Evolutionary conservation across 2,113 vertebrate genomes (phyloP).

Genomic region (Gobiocypris rarus): DNA sequence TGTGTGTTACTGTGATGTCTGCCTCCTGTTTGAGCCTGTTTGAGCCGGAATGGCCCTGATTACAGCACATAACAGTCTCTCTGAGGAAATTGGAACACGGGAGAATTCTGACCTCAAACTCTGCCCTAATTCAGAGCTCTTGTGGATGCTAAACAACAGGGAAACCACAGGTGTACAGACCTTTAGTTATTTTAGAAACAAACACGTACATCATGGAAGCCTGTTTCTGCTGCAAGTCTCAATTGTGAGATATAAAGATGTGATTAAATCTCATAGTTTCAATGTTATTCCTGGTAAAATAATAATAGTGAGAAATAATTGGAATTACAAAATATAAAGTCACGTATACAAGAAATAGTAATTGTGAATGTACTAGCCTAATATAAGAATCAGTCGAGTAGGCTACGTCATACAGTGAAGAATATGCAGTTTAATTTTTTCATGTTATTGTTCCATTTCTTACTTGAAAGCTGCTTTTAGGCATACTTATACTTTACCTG

Average conservation of each 20-base stretch:
- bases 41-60: constrained; percentile 44
- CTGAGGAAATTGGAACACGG: constrained; percentile 32
- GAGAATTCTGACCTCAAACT: constrained; percentile 11
- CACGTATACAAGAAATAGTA: too few relatives aligned
- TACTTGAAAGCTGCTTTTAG: too few relatives aligned
- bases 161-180: constrained; percentile 17
- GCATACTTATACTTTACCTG: too few relatives aligned
- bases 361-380: too few relatives aligned
- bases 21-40: constrained; percentile 36
- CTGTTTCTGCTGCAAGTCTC: not conserved
- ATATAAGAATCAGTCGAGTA: too few relatives aligned
- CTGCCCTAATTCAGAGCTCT: constrained; percentile 31
- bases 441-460: too few relatives aligned
- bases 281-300: not conserved
- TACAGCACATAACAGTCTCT: constrained; percentile 41
- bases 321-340: not conserved
- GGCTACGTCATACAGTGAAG: too few relatives aligned
- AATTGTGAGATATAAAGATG: not conserved
- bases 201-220: not conserved
- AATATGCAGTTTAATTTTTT: too few relatives aligned
- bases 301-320: not conserved
- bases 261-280: not conserved
- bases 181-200: constrained; percentile 22
- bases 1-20: constrained; percentile 39
- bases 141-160: constrained; percentile 27